Evolutionary conservation across 2,888 invertebrate genomes (phyloP).

Genomic region (Dryadula phaetusa): DNA sequence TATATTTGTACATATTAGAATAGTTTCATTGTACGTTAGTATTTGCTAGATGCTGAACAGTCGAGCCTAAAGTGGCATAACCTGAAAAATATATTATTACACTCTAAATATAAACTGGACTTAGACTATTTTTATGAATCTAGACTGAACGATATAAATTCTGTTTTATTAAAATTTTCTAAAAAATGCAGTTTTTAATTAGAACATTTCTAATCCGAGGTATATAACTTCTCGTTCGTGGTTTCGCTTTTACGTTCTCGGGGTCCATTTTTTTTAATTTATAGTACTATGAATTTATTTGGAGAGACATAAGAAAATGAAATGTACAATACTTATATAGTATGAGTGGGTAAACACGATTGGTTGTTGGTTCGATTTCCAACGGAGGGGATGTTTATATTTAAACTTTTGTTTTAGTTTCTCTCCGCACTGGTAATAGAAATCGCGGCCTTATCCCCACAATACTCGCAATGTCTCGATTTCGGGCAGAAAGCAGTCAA

Average conservation of each 20-base stretch:
- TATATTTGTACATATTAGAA: slow-evolving; percentile 12
- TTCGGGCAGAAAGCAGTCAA: too few relatives aligned
- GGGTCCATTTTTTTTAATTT: too few relatives aligned
- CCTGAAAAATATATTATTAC: background rate
- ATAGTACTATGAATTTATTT: background rate
- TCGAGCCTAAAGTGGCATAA: slow-evolving; percentile 9
- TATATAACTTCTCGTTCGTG: background rate
- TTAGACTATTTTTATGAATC: background rate
- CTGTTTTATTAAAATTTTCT: background rate
- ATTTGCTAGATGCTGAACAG: background rate
- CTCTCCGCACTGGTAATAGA: too few relatives aligned
- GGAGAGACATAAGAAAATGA: too few relatives aligned
- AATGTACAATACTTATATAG: too few relatives aligned
- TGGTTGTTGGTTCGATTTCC: too few relatives aligned
- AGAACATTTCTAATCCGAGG: background rate
- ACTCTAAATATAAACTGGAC: background rate
- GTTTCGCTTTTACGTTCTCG: background rate
- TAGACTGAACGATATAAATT: background rate
- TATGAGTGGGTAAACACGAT: too few relatives aligned
- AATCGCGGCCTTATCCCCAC: too few relatives aligned
- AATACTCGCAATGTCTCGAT: too few relatives aligned
- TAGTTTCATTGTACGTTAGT: slow-evolving; percentile 12
- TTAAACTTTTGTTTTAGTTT: too few relatives aligned
- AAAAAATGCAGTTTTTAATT: background rate
- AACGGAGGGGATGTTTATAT: too few relatives aligned